Conservation (phyloP, 2,888 invertebrate genomes). For the Metellina segmentata region DNA sequence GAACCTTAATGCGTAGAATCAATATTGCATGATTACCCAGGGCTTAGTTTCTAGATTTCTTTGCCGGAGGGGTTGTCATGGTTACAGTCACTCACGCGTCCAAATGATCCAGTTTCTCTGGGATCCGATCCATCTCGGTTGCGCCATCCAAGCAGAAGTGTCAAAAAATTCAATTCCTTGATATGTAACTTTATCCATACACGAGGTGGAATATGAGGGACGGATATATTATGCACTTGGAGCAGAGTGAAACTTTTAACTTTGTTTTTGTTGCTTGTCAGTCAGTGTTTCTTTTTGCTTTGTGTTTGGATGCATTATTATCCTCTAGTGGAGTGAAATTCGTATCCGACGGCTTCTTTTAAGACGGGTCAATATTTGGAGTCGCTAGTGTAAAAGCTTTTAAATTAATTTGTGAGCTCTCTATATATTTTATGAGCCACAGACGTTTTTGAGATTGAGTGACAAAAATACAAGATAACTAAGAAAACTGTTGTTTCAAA, state of each 20-base stretch:
- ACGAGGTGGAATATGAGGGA: background rate
- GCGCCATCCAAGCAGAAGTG: conserved; percentile 9
- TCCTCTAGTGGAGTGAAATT: too few relatives aligned
- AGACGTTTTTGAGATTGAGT: too few relatives aligned
- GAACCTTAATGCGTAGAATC: conserved; percentile 21
- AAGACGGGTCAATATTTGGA: too few relatives aligned
- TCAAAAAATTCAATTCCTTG: conserved; percentile 8
- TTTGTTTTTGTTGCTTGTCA: background rate
- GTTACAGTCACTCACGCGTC: conserved; percentile 4
- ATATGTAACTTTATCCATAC: background rate
- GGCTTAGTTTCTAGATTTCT: conserved; percentile 35
- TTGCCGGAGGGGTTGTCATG: conserved; percentile 39
- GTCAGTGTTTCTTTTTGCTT: background rate
- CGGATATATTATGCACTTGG: background rate
- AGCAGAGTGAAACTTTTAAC: background rate
- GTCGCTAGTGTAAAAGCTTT: too few relatives aligned
- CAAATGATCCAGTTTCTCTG: conserved; percentile 24
- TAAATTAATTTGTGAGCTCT: too few relatives aligned
- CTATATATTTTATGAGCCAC: too few relatives aligned
- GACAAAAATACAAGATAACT: too few relatives aligned
- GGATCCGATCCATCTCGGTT: background rate
- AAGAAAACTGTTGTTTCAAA: too few relatives aligned
- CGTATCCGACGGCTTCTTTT: too few relatives aligned
- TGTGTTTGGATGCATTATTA: too few relatives aligned
- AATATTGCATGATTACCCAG: conserved; percentile 50